These are phyloP conservation scores for Alces alces DNA, from an alignment of 2,113 vertebrate species.

Conservation along the genomic window DNA sequence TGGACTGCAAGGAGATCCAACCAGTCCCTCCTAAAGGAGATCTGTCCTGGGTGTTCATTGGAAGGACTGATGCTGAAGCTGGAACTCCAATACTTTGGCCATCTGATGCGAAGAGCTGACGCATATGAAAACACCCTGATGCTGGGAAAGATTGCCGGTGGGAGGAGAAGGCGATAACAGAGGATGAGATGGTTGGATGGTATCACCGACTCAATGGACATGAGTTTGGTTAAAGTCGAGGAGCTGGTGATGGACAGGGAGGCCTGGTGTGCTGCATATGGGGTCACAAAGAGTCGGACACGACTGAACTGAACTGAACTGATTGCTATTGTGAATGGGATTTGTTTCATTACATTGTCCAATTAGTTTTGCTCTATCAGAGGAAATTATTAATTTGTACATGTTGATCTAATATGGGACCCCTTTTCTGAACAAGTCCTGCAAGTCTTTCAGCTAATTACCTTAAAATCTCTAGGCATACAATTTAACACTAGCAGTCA, in stretches of 20 bases:
- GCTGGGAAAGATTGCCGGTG: not conserved
- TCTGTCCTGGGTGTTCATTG: not conserved
- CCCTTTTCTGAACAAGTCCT: not conserved
- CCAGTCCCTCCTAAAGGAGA: not conserved
- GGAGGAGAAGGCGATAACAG: not conserved
- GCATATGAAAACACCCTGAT: not conserved
- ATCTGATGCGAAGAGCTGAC: not conserved
- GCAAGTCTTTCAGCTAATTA: not conserved
- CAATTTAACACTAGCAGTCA: not conserved
- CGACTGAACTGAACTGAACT: not conserved
- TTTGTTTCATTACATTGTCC: not conserved
- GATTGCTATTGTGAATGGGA: not conserved
- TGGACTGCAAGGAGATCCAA: not conserved
- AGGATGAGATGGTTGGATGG: not conserved
- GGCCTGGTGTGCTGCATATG: not conserved
- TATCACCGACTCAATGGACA: not conserved
- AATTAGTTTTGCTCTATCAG: not conserved
- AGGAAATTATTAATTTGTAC: not conserved
- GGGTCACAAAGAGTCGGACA: not conserved
- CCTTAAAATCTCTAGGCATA: not conserved
- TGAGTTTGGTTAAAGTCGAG: rapidly evolving
- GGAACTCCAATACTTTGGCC: not conserved
- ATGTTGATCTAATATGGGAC: not conserved
- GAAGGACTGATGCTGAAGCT: not conserved
- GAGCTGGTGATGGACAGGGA: not conserved